These are phyloP conservation scores for Leucania comma DNA, from an alignment of 2,888 invertebrate genomes.

Conservation along the genomic window DNA sequence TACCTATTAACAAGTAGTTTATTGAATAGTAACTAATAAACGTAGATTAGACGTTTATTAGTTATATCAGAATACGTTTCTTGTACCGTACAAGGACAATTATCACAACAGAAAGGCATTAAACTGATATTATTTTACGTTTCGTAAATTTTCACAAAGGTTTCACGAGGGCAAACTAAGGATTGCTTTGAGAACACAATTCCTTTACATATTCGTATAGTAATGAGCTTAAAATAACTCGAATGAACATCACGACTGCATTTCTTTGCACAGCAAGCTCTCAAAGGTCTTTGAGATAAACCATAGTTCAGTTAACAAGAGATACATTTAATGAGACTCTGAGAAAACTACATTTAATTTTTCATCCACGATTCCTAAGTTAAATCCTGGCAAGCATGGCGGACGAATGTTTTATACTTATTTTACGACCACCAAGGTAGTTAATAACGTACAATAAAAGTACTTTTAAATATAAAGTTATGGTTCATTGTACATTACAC, in stretches of 20 bases:
- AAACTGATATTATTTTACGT: conserved; percentile 20
- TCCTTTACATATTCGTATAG: conserved; percentile 4
- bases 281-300: conserved; percentile 8
- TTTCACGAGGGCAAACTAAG: neutral
- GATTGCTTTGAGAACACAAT: conserved; percentile 8
- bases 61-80: too few relatives aligned
- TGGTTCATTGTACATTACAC: neutral
- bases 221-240: conserved; percentile 16
- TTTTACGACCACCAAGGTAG: too few relatives aligned
- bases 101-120: conserved; percentile 3
- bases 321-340: neutral
- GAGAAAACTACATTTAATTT: conserved; percentile 2
- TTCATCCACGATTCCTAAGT: neutral
- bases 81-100: neutral
- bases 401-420: neutral
- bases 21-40: too few relatives aligned
- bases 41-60: too few relatives aligned
- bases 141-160: conserved; percentile 14
- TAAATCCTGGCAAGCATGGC: neutral
- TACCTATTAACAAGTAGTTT: neutral
- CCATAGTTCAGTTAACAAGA: neutral
- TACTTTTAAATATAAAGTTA: neutral
- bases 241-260: neutral
- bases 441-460: too few relatives aligned
- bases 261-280: conserved; percentile 9